phyloP scores from a whole-genome alignment of 2,797 vertebrate species.

The Oreortyx pictus region DNA sequence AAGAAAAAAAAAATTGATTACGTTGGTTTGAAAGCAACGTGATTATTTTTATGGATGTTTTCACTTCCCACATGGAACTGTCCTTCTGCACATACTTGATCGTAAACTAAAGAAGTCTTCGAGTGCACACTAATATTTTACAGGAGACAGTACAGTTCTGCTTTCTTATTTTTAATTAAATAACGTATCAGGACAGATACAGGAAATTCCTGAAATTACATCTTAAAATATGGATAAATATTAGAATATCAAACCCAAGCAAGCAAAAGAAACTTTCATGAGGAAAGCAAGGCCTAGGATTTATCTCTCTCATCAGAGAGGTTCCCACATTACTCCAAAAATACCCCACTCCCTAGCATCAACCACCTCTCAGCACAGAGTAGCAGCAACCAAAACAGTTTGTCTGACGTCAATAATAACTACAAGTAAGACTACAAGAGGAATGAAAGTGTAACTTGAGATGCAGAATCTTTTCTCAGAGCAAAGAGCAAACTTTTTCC shows the following conservation, averaged over 20 bases:
- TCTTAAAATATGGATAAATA: neutral
- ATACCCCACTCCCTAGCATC: neutral
- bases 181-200: neutral
- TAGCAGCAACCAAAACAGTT: neutral
- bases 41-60: neutral
- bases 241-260: neutral
- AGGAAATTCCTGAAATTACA: neutral
- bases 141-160: neutral
- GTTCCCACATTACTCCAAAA: neutral
- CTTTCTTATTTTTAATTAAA: neutral
- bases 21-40: neutral
- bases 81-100: neutral
- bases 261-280: neutral
- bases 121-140: neutral
- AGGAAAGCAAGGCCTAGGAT: neutral
- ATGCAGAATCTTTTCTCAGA: fast-evolving
- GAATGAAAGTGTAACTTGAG: neutral
- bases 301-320: fast-evolving
- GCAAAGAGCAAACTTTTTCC: neutral
- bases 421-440: neutral
- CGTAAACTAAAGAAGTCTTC: neutral
- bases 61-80: fast-evolving
- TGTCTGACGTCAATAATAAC: neutral
- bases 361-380: neutral
- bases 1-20: neutral